Percentiles rank a stretch among this genome's conserved stretches.
Conservation (phyloP, 30 jellyfish, hydroid and myxozoan genomes). For the Aurelia sp. region DNA sequence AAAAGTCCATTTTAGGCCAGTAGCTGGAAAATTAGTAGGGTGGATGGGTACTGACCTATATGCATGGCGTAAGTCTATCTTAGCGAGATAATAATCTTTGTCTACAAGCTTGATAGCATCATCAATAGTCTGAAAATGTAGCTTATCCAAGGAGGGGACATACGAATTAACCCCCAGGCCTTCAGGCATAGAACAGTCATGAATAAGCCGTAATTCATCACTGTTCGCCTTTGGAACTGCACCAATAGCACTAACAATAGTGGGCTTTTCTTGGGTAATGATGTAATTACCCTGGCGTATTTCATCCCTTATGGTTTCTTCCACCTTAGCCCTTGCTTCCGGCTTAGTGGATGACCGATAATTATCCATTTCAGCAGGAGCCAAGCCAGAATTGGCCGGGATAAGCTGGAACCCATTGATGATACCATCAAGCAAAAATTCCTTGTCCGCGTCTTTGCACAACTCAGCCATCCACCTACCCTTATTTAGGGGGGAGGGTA, state of each 20-base stretch:
- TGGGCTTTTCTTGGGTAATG: neutral
- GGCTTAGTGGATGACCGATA: neutral
- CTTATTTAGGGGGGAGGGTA: neutral
- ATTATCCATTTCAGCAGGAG: conserved; percentile 7
- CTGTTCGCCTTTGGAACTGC: neutral
- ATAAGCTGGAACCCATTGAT: conserved; percentile 7
- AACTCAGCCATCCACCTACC: neutral
- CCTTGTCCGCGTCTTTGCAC: neutral
- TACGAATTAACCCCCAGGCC: neutral
- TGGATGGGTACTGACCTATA: neutral
- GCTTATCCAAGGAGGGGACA: neutral
- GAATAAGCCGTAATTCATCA: neutral
- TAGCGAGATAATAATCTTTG: neutral
- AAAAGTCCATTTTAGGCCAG: no score
- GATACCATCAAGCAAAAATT: conserved; percentile 9
- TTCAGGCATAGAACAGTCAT: neutral
- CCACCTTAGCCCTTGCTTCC: neutral
- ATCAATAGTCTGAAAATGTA: neutral
- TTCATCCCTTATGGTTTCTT: neutral
- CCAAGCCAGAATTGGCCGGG: neutral
- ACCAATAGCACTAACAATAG: neutral
- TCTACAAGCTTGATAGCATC: conserved; percentile 7
- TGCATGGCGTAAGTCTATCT: neutral
- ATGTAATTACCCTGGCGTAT: neutral
- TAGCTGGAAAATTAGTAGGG: neutral